These are phyloP conservation scores for Oscheius myriophilus DNA, from an alignment of 2,888 invertebrate species.

Conservation along the genomic window DNA sequence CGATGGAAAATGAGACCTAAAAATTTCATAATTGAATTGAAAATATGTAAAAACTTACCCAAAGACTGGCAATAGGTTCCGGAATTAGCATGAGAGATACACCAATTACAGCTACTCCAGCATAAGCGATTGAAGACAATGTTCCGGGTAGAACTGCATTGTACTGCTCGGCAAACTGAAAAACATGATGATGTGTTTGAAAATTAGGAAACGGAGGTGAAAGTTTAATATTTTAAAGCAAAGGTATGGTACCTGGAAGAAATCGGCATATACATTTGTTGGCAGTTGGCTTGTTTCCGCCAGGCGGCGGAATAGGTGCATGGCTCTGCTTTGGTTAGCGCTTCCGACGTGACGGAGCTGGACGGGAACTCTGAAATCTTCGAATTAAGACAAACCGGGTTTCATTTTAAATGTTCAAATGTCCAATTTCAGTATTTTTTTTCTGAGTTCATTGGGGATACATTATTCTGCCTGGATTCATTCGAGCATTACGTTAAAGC, in stretches of 20 bases:
- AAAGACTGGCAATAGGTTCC: constrained; percentile 86
- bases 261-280: constrained; percentile 70
- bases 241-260: constrained; percentile 62
- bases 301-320: constrained; percentile 66
- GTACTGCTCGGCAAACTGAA: constrained; percentile 70
- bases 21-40: constrained; percentile 2
- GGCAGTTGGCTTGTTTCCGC: constrained; percentile 63
- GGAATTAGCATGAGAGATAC: constrained; percentile 93
- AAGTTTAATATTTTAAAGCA: background rate
- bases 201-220: background rate
- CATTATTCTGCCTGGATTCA: no score
- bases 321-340: constrained; percentile 65
- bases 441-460: no score
- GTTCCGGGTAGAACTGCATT: constrained; percentile 69
- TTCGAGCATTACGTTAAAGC: no score
- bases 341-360: constrained; percentile 61
- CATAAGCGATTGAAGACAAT: constrained; percentile 82
- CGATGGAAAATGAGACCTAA: constrained; percentile 83
- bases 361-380: constrained; percentile 57
- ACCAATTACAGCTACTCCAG: constrained; percentile 83
- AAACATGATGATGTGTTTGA: background rate
- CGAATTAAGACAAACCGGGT: no score
- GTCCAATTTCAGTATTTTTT: no score
- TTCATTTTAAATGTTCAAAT: no score
- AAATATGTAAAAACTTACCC: constrained; percentile 78